These are phyloP conservation scores for Catostomus latipinnis DNA, from an alignment of 2,797 vertebrate genomes.

Conservation along the genomic window DNA sequence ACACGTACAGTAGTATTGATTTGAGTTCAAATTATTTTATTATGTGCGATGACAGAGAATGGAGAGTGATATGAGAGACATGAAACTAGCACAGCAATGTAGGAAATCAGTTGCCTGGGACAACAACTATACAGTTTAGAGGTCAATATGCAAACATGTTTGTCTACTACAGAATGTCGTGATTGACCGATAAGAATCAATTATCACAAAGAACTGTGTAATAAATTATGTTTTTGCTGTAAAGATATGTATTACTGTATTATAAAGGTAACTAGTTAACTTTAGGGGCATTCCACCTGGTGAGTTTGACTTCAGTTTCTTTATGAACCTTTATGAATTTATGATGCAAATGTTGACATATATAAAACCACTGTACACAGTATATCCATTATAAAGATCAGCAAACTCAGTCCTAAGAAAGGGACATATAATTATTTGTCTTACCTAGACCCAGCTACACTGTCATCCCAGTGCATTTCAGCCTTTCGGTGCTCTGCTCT, in stretches of 20 bases:
- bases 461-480: constrained; percentile 77
- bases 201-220: no score
- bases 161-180: no score
- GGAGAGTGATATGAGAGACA: no score
- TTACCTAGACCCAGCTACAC: constrained; percentile 72
- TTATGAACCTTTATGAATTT: background rate
- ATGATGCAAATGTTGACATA: background rate
- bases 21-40: no score
- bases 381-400: background rate
- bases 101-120: no score
- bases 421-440: constrained; percentile 25
- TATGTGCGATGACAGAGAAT: no score
- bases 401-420: background rate
- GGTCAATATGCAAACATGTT: no score
- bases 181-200: no score
- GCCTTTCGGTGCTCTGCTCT: constrained; percentile 79
- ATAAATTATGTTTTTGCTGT: background rate
- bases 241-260: no score
- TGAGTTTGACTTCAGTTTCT: background rate
- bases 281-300: background rate
- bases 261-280: background rate
- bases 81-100: no score
- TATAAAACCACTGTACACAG: background rate
- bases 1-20: no score
- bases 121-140: no score